These are phyloP conservation scores for Myopa tessellatipennis DNA, from an alignment of 2,888 invertebrate species.

Conservation along the genomic window DNA sequence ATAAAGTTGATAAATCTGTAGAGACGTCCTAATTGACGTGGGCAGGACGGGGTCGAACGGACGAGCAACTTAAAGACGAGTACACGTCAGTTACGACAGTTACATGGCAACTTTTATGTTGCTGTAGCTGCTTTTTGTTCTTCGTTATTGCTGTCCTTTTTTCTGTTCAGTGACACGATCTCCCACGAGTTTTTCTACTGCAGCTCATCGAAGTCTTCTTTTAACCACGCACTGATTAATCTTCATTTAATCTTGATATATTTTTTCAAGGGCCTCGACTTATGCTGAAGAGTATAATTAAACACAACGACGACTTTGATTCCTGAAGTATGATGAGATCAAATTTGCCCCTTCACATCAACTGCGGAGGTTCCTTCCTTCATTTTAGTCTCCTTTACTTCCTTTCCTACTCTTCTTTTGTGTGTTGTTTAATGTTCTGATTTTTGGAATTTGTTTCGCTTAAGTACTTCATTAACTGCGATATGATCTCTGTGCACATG, in stretches of 20 bases:
- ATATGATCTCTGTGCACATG: constrained; percentile 15
- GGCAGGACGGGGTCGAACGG: constrained; percentile 3
- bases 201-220: neutral
- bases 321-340: neutral
- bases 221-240: constrained; percentile 30
- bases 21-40: constrained; percentile 24
- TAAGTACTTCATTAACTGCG: constrained; percentile 33
- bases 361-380: neutral
- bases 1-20: constrained; percentile 28
- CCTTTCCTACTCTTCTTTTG: neutral
- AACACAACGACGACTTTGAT: neutral
- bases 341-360: neutral
- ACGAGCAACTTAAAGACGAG: neutral
- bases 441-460: constrained; percentile 32
- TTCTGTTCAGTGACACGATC: neutral
- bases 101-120: neutral
- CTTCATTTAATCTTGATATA: constrained; percentile 23
- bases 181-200: constrained; percentile 2
- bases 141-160: neutral
- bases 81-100: neutral
- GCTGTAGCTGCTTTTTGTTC: neutral
- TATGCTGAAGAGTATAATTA: neutral
- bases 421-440: constrained; percentile 2
- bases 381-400: neutral
- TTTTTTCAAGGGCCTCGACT: constrained; percentile 5